These are phyloP conservation scores for Ivindomyrus marchei DNA, from an alignment of 2,113 vertebrate genomes.

Conservation along the genomic window DNA sequence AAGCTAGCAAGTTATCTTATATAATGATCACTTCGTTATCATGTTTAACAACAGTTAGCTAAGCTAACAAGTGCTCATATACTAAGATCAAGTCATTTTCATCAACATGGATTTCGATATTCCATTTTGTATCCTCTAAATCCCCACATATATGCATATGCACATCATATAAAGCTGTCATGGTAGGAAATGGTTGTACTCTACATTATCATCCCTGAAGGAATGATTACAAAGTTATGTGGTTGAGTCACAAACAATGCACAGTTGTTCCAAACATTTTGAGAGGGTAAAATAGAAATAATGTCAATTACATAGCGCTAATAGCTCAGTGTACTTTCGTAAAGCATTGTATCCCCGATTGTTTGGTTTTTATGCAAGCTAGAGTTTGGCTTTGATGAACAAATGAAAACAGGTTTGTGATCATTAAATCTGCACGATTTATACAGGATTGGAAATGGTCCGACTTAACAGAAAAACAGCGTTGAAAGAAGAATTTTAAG, in stretches of 20 bases:
- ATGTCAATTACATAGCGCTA: background rate
- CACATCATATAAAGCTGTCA: background rate
- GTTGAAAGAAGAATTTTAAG: background rate
- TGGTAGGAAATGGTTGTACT: background rate
- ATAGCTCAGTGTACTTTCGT: background rate
- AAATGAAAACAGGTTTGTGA: background rate
- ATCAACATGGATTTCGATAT: background rate
- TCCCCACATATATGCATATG: background rate
- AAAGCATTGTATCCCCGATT: background rate
- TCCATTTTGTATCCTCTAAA: background rate
- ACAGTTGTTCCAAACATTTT: background rate
- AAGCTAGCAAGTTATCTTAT: background rate
- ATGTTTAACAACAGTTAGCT: background rate
- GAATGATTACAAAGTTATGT: background rate
- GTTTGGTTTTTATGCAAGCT: background rate
- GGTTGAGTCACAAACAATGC: background rate
- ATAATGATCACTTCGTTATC: background rate
- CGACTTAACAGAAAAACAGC: background rate
- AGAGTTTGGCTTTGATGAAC: background rate
- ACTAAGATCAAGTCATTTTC: background rate
- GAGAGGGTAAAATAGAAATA: background rate
- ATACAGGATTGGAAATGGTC: background rate
- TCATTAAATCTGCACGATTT: background rate
- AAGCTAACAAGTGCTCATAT: background rate
- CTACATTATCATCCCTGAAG: background rate